Evolutionary conservation across 2,797 vertebrate genomes (phyloP), one percentile per base, ranked within the genome.

Genomic region (Acanthornis magna): DNA sequence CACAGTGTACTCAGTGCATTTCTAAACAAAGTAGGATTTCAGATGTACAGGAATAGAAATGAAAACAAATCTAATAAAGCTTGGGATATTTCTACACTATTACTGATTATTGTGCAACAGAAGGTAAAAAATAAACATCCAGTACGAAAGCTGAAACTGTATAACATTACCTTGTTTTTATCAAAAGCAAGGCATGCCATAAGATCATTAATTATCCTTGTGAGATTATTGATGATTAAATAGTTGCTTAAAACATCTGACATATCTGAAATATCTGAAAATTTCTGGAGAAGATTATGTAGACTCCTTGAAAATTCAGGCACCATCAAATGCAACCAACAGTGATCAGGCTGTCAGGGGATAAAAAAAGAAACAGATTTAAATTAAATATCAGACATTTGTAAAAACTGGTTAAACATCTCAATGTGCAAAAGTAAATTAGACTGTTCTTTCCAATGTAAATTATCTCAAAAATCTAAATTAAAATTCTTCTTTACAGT

Each of bases 241-340:
- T 98, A 98, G 93, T 98, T 98, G 93, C 98, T 98, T 95, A 98
- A 93, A 88, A 97, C 97, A 97, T 98, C 97, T 51, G 98, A 97
- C 96, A 98, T 98, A 95, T 97, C 97, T 91, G 97, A 97, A 96
- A 98, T 98, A 95, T 97, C 97, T 78, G 97, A 98, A 96, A 98
- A 98, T 91, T 98, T 98, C 67, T 97, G 95, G 91, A 98, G 97
- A 88, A 98, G 98, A 85, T 89, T 96, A 93, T 95, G 97, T 74
- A 98, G 95, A 85, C 98, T 98, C 54, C 27, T 91, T 92, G 98
- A 97, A 96, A 98, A 95, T 65, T 98, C 98, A 94, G 91, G 92
- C 62, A 98, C 97, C 98, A 98, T 98, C 94, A 98, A 93, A 78
- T 95, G 97, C 91, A 98, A 96, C 98, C 98, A 98, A 96, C 98